Percentiles rank a stretch among this genome's conserved stretches.
phyloP scores from a whole-genome alignment of 2,113 vertebrate species.

The Chionomys nivalis region DNA sequence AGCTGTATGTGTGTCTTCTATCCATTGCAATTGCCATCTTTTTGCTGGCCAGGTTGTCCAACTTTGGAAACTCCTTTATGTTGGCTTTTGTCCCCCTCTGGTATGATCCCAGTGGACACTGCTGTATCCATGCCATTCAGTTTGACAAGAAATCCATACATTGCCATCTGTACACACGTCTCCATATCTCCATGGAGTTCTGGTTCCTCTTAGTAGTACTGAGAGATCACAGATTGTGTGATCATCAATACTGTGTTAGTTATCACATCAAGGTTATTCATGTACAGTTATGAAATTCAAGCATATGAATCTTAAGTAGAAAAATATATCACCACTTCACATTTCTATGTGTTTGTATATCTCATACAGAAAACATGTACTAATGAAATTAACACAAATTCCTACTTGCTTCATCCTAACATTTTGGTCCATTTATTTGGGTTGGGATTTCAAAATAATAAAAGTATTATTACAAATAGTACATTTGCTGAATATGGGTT shows the following conservation, averaged over 20 bases:
- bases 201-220: not conserved
- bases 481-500: not conserved
- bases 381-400: not conserved
- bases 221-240: conserved; percentile 6
- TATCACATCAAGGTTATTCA: not conserved
- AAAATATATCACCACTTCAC: not conserved
- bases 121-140: not conserved
- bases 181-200: not conserved
- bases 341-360: not conserved
- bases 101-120: not conserved
- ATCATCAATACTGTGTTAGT: not conserved
- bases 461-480: not conserved
- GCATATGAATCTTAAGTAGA: not conserved
- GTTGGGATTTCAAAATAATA: not conserved
- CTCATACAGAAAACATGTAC: not conserved
- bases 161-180: not conserved
- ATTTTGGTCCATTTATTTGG: not conserved
- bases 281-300: not conserved
- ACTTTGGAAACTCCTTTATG: not conserved
- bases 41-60: not conserved
- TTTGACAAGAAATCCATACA: not conserved
- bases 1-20: not conserved
- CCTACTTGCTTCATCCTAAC: not conserved
- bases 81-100: not conserved
- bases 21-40: not conserved